Conservation (phyloP, 30 jellyfish, hydroid and myxozoan species). For the Aurelia sp. region DNA sequence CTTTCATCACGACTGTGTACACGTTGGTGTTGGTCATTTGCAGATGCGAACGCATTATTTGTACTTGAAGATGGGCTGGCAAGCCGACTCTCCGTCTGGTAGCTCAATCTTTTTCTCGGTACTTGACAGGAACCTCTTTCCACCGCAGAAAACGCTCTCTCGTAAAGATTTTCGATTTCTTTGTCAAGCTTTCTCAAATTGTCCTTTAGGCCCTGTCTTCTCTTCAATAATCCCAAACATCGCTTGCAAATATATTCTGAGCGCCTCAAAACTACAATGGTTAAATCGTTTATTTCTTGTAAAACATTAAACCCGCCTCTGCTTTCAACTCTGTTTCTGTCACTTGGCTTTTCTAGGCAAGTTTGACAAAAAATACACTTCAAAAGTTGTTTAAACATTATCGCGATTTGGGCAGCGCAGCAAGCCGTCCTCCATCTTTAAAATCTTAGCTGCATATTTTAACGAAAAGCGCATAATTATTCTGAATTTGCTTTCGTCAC, state of each 20-base stretch:
- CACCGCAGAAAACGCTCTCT: constrained; percentile 6
- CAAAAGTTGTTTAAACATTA: neutral
- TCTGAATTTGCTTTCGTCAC: neutral
- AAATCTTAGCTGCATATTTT: constrained; percentile 13
- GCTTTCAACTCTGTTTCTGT: constrained; percentile 22
- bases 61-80: no score
- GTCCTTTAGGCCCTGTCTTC: constrained; percentile 22
- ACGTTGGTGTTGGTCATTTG: no score
- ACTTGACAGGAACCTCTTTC: neutral
- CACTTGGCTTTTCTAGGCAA: constrained; percentile 7
- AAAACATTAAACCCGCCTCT: constrained; percentile 16
- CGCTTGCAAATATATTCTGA: constrained; percentile 21
- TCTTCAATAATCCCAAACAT: constrained; percentile 18
- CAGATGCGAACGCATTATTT: no score
- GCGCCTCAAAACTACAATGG: constrained; percentile 30
- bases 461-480: constrained; percentile 21
- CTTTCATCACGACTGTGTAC: constrained; percentile 8
- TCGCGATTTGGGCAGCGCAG: neutral
- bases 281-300: constrained; percentile 7
- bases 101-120: neutral
- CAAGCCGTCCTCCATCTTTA: constrained; percentile 17
- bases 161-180: constrained; percentile 11
- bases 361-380: constrained; percentile 13
- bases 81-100: no score
- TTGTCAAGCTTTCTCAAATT: constrained; percentile 20